These are phyloP conservation scores for Apis cerana DNA, from an alignment of 1,140 invertebrate genomes.

Conservation along the genomic window DNA sequence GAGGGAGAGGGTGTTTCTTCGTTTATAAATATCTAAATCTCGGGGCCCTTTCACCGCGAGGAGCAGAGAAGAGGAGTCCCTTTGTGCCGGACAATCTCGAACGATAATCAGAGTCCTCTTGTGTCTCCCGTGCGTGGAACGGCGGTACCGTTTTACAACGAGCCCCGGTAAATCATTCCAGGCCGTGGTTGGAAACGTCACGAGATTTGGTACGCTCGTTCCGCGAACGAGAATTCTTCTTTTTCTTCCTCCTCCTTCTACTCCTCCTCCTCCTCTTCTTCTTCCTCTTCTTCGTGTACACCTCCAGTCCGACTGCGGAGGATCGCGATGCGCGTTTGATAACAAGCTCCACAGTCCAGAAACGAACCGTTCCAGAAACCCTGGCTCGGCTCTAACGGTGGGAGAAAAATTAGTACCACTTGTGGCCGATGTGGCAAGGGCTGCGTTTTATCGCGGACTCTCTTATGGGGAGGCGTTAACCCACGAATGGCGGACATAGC, in stretches of 20 bases:
- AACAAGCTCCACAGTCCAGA: slow-evolving; percentile 67
- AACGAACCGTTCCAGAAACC: slow-evolving; percentile 38
- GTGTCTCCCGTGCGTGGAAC: slow-evolving; percentile 72
- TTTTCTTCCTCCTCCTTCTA: slow-evolving; percentile 50
- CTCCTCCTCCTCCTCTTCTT: slow-evolving; percentile 19
- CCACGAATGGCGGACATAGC: not conserved
- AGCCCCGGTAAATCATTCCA: slow-evolving; percentile 78
- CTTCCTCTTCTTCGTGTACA: slow-evolving; percentile 40
- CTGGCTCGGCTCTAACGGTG: not conserved
- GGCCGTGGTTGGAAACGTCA: slow-evolving; percentile 70
- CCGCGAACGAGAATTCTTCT: slow-evolving; percentile 59
- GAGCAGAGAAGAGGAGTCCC: slow-evolving; percentile 59
- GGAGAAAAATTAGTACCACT: slow-evolving; percentile 37
- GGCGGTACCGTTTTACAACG: slow-evolving; percentile 74
- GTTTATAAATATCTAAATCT: slow-evolving; percentile 80
- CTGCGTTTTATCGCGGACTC: slow-evolving; percentile 24
- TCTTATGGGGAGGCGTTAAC: not conserved
- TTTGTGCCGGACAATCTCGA: slow-evolving; percentile 77
- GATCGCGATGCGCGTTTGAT: slow-evolving; percentile 71
- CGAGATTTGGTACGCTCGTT: slow-evolving; percentile 73
- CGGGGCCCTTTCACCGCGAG: slow-evolving; percentile 58
- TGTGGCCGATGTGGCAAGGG: not conserved
- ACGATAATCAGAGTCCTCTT: slow-evolving; percentile 79
- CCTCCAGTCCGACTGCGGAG: slow-evolving; percentile 49
- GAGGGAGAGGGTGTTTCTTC: not conserved